A percentile compares a stretch with the other conserved stretches of the same genome.
Conservation (phyloP, 2,113 vertebrate genomes). For the Pungitius pungitius region DNA sequence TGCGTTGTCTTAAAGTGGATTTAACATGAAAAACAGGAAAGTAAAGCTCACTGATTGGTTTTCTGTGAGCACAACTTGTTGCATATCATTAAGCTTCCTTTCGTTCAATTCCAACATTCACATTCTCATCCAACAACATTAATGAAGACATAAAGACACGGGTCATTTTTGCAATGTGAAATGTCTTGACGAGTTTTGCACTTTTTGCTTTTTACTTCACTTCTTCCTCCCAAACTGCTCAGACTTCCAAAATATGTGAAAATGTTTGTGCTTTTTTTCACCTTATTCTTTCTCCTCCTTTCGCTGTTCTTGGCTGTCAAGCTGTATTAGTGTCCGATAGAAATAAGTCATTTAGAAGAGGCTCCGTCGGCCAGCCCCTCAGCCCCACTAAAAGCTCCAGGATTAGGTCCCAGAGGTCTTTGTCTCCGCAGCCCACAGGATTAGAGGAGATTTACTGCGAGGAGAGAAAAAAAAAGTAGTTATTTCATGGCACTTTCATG, state of each 20-base stretch:
- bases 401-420: conserved; percentile 84
- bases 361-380: conserved; percentile 80
- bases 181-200: neutral
- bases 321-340: conserved; percentile 85
- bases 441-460: conserved; percentile 85
- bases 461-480: conserved; percentile 85
- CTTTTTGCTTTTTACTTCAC: conserved; percentile 7
- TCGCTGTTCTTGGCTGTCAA: conserved; percentile 84
- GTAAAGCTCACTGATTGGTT: neutral
- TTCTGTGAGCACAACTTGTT: neutral
- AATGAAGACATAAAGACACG: neutral
- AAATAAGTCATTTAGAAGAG: conserved; percentile 89
- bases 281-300: conserved; percentile 59
- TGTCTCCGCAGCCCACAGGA: conserved; percentile 82
- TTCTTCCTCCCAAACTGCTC: conserved; percentile 47
- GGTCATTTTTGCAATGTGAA: neutral
- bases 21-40: neutral
- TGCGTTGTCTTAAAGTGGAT: too few species aligned
- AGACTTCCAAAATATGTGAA: conserved; percentile 73
- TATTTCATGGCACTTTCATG: conserved; percentile 88
- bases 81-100: neutral
- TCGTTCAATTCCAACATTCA: neutral
- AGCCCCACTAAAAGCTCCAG: conserved; percentile 82
- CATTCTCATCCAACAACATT: neutral
- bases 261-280: conserved; percentile 71